These are phyloP conservation scores for Chelon auratus DNA, from an alignment of 2,797 vertebrate genomes.

Conservation along the genomic window DNA sequence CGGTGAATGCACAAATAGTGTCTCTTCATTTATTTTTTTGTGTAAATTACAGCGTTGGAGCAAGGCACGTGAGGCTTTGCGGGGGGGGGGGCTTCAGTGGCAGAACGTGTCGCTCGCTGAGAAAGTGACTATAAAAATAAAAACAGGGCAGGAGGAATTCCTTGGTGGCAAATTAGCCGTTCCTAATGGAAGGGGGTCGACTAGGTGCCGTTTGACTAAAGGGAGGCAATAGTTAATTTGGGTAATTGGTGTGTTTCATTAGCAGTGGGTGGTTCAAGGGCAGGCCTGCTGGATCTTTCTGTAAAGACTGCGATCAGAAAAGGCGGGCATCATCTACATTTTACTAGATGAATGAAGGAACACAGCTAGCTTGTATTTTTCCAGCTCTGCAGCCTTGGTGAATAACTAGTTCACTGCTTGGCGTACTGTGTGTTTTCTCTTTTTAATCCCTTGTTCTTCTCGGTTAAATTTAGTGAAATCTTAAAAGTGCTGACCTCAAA, in stretches of 20 bases:
- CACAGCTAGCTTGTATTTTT: slow-evolving; percentile 20
- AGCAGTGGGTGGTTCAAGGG: slow-evolving; percentile 69
- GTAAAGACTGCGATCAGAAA: slow-evolving; percentile 46
- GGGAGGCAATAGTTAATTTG: slow-evolving; percentile 74
- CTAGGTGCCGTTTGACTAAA: slow-evolving; percentile 62
- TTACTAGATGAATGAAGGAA: slow-evolving; percentile 54
- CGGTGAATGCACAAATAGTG: slow-evolving; percentile 61
- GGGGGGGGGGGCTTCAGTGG: slow-evolving; percentile 35
- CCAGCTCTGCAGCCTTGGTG: slow-evolving; percentile 33
- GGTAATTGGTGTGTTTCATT: slow-evolving; percentile 76
- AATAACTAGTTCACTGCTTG: slow-evolving; percentile 17
- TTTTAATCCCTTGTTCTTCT: slow-evolving; percentile 8
- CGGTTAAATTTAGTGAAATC: slow-evolving; percentile 8
- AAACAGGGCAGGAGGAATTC: slow-evolving; percentile 77
- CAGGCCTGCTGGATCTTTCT: slow-evolving; percentile 51
- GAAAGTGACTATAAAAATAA: slow-evolving; percentile 79
- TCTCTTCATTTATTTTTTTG: slow-evolving; percentile 58
- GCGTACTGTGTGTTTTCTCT: slow-evolving; percentile 9
- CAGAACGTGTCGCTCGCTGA: slow-evolving; percentile 61
- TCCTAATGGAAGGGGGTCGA: slow-evolving; percentile 73
- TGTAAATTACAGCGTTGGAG: slow-evolving; percentile 73
- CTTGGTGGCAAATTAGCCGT: slow-evolving; percentile 77
- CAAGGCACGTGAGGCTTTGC: slow-evolving; percentile 27
- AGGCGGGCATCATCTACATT: slow-evolving; percentile 53
- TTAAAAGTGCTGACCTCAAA: slow-evolving; percentile 10